These are phyloP conservation scores for Anisognathus igniventris DNA, from an alignment of 2,797 vertebrate genomes.

Conservation along the genomic window DNA sequence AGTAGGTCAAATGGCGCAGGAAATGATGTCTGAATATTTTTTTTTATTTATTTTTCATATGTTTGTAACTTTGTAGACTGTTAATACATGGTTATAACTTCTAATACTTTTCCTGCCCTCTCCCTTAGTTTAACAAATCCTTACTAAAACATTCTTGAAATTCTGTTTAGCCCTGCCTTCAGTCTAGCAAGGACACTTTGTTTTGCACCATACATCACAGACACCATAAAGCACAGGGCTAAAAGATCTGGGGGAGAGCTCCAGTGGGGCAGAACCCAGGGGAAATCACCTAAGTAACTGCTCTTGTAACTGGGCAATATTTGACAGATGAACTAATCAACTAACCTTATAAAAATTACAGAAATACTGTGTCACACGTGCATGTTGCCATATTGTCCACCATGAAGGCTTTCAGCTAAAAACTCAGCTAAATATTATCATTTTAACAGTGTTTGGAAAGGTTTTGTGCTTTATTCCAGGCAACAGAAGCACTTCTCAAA, in stretches of 20 bases:
- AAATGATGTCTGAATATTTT: background rate
- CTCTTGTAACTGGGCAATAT: background rate
- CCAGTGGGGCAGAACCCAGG: background rate
- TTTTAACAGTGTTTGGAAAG: background rate
- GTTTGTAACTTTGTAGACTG: background rate
- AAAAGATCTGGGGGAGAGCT: background rate
- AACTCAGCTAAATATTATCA: no score
- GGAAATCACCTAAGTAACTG: background rate
- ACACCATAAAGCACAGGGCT: background rate
- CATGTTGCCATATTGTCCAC: fast-evolving
- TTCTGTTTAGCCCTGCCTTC: background rate
- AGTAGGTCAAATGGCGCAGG: background rate
- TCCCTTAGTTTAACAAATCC: background rate
- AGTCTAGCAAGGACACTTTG: background rate
- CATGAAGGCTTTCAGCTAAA: background rate
- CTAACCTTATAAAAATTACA: background rate
- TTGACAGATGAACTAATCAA: background rate
- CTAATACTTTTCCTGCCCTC: background rate
- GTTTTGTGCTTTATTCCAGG: background rate
- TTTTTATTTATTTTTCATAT: background rate
- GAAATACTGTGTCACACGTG: fast-evolving
- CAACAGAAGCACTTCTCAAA: background rate
- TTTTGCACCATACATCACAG: fast-evolving
- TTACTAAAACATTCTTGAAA: background rate
- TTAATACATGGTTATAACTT: background rate